These are phyloP conservation scores for Plecturocebus donacophilus DNA, from an alignment of 2,113 vertebrate genomes.

Conservation along the genomic window DNA sequence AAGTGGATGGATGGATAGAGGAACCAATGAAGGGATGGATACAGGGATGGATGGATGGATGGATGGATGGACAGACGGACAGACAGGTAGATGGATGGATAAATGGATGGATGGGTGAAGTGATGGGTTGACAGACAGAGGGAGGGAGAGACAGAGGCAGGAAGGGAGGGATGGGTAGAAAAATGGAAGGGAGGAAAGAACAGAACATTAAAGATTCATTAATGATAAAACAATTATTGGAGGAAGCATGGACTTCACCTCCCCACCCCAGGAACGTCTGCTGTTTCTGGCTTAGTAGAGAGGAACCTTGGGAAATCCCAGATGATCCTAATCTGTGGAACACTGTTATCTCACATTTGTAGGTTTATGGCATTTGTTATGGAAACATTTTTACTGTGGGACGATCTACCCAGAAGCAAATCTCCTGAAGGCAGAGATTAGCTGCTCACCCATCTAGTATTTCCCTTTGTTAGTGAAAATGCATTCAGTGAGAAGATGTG, in stretches of 20 bases:
- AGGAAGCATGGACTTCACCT: neutral
- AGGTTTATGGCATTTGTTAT: neutral
- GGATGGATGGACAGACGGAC: fast-evolving
- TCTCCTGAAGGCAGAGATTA: neutral
- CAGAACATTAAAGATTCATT: neutral
- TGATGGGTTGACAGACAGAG: fast-evolving
- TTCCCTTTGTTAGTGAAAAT: constrained; percentile 38
- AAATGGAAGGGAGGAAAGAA: neutral
- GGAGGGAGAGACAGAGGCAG: neutral
- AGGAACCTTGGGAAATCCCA: neutral
- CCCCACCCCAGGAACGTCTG: no score
- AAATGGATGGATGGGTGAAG: neutral
- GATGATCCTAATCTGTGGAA: neutral
- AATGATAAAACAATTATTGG: neutral
- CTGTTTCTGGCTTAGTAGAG: neutral
- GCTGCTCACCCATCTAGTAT: neutral
- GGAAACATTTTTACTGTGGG: neutral
- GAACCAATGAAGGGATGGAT: fast-evolving
- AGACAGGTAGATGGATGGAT: no score
- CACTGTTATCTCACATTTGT: neutral
- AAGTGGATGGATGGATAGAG: no score
- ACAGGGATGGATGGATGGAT: fast-evolving
- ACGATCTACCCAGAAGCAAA: neutral
- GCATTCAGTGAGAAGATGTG: neutral
- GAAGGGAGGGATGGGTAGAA: neutral